A percentile compares a stretch with the other conserved stretches of the same genome.
Conservation (phyloP, 2,888 invertebrate species). For the Eupithecia vulgata region DNA sequence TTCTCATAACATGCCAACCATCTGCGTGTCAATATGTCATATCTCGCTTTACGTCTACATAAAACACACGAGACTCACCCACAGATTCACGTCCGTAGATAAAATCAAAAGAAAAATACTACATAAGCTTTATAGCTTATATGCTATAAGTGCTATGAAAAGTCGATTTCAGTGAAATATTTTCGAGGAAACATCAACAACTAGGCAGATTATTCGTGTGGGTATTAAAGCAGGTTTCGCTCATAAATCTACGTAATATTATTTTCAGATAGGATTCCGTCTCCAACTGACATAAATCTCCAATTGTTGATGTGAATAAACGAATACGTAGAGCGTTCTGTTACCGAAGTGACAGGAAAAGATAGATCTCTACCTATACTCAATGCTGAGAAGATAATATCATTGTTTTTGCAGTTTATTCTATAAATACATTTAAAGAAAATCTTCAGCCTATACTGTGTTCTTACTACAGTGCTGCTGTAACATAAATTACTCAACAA, state of each 20-base stretch:
- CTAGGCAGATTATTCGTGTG: not conserved
- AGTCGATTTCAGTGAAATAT: slow-evolving; percentile 7
- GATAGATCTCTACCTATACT: not conserved
- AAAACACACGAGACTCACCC: slow-evolving; percentile 37
- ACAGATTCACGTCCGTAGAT: slow-evolving; percentile 7
- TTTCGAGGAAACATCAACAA: slow-evolving; percentile 9
- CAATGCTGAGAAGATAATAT: not conserved
- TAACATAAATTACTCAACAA: not conserved
- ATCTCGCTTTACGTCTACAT: slow-evolving; percentile 56
- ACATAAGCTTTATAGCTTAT: not conserved
- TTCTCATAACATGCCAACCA: slow-evolving; percentile 43
- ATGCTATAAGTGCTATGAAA: not conserved
- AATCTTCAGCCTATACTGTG: not conserved
- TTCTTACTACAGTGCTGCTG: not conserved
- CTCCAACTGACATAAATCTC: slow-evolving; percentile 61
- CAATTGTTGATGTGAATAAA: slow-evolving; percentile 69
- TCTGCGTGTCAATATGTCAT: slow-evolving; percentile 55
- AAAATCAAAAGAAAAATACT: slow-evolving; percentile 20
- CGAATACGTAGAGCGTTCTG: slow-evolving; percentile 62
- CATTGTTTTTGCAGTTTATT: not conserved
- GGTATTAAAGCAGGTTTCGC: slow-evolving; percentile 41
- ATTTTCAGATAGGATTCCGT: slow-evolving; percentile 63
- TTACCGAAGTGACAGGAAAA: slow-evolving; percentile 51
- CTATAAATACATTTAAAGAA: not conserved
- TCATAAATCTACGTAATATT: slow-evolving; percentile 65